Evolutionary conservation across 2,113 vertebrate genomes (phyloP), one percentile per base, ranked within the genome.

Genomic region (Sturnus vulgaris): DNA sequence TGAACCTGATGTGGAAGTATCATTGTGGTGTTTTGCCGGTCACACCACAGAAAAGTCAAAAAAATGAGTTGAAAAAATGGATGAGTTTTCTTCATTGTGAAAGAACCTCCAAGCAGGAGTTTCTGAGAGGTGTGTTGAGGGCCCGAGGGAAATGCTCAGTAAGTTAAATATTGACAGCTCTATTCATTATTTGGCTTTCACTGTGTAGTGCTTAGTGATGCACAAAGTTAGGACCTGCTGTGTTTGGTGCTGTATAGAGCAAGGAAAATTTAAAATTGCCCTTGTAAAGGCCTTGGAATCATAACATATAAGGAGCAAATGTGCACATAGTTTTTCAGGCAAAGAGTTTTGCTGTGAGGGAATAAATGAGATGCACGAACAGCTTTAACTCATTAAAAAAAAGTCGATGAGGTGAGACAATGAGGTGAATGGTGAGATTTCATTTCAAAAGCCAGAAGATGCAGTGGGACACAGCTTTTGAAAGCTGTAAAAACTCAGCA

Each of bases 141-240:
- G 39, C 23, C 46, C 25, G 28, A 82, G 52, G 76, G 52, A 86
- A 92, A 73, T 37, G 39, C 56, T 81, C 55, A 70, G 33, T 46
- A 75, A 86, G 77, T 95, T 88, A 78, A 93, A 83, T 92, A 90
- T 55, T 78, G 91, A 88, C 86, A 88, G 33, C 52, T 93, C 72
- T 88, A 33, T 86, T 88, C 64, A 50, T 81, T 88, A 69, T 53
- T 76, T 93, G 84, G 42, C 59, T 73, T 90, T n/a, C 22, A 40
- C 57, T 90, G 25, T 63, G 55, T 39, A 66, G 46, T 69, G 75
- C 68, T 90, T 79, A 92, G 79, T 61, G 85, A 61, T 44, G 71
- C 61, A 87, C 33, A 70, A 53, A 86, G 33, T 57, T 92, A 69
- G 42, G 63, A 80, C 27, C 64, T 81, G 52, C 53, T 92, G 56